A percentile compares a stretch with the other conserved stretches of the same genome.
phyloP scores from a whole-genome alignment of 2,113 vertebrate species.

The Shinisaurus crocodilurus region DNA sequence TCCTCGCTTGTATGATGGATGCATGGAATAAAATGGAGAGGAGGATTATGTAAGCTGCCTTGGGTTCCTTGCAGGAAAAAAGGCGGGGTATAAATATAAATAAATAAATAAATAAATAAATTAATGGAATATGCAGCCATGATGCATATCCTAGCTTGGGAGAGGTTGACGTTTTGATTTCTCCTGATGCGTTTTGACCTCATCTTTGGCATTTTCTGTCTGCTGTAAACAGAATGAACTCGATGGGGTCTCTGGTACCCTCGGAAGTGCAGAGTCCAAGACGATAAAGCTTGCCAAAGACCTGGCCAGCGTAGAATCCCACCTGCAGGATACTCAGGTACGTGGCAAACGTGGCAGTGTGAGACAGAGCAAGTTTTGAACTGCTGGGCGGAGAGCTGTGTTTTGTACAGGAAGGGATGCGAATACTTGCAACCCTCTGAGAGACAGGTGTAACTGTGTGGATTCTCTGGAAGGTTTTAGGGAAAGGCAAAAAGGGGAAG shows the following conservation, averaged over 20 bases:
- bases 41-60: too few species aligned
- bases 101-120: too few species aligned
- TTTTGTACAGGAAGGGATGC: too few species aligned
- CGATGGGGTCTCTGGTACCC: constrained; percentile 77
- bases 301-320: constrained; percentile 83
- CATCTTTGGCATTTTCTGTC: not conserved
- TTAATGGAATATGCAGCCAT: too few species aligned
- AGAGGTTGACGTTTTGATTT: not conserved
- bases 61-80: too few species aligned
- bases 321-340: constrained; percentile 89
- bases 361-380: not conserved
- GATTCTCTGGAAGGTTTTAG: not conserved
- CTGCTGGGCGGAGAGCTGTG: too few species aligned
- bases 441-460: not conserved
- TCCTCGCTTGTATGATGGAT: not conserved
- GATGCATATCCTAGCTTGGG: not conserved
- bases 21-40: not conserved
- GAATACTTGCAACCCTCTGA: not conserved
- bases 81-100: too few species aligned
- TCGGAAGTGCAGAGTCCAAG: constrained; percentile 84
- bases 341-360: too few species aligned
- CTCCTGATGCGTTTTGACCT: not conserved
- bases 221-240: constrained; percentile 81
- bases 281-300: constrained; percentile 86
- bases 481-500: too few species aligned